These are phyloP conservation scores for Trematomus loennbergii DNA, from an alignment of 2,113 vertebrate species.

Conservation along the genomic window DNA sequence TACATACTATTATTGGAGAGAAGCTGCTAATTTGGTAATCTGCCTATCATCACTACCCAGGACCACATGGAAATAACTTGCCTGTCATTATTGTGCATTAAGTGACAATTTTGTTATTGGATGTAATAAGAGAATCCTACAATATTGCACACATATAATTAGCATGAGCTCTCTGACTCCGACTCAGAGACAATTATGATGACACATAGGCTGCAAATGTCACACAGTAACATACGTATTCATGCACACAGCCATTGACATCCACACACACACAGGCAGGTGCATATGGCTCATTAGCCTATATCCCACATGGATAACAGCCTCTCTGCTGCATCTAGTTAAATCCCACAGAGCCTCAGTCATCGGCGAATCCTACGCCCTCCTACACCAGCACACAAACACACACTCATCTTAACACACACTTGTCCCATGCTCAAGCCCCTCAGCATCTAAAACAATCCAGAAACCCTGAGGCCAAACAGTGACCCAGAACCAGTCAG, in stretches of 20 bases:
- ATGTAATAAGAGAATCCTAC: too few species aligned
- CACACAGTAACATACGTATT: not conserved
- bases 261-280: constrained; percentile 13
- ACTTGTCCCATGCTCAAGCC: constrained; percentile 3
- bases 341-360: constrained; percentile 63
- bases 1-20: not conserved
- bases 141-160: not conserved
- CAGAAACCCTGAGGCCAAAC: constrained; percentile 52
- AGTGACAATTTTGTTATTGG: too few species aligned
- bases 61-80: not conserved
- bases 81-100: not conserved
- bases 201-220: not conserved
- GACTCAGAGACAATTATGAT: not conserved
- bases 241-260: not conserved
- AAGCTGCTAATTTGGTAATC: too few species aligned
- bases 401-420: constrained; percentile 5
- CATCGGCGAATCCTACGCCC: constrained; percentile 29
- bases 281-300: constrained; percentile 71
- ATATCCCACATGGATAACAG: constrained; percentile 73
- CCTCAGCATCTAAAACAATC: constrained; percentile 13
- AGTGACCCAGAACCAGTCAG: constrained; percentile 55
- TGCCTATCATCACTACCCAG: not conserved
- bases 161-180: not conserved
- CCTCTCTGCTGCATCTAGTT: constrained; percentile 46
- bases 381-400: constrained; percentile 16